Conservation (phyloP, 2,888 invertebrate genomes). For the Hyposoter dolosus region DNA sequence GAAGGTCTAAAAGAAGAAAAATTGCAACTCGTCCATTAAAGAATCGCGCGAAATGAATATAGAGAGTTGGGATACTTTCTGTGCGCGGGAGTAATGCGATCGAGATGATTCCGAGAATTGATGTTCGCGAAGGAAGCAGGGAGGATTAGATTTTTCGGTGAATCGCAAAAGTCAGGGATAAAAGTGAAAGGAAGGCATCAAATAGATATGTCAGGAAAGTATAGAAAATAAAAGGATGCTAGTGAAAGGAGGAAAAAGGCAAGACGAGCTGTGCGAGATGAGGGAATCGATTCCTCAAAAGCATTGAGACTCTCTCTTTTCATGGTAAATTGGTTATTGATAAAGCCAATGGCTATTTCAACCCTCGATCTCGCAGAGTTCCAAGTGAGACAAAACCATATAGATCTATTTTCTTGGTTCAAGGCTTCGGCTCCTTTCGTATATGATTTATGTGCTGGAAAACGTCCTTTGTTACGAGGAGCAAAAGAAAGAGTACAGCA, state of each 20-base stretch:
- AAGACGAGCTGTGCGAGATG: conserved; percentile 23
- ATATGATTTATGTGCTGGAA: background rate
- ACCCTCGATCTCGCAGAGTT: conserved; percentile 31
- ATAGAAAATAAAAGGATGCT: conserved; percentile 4
- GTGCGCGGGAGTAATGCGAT: background rate
- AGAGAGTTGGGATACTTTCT: conserved; percentile 11
- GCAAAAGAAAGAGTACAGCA: background rate
- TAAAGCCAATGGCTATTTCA: conserved; percentile 44
- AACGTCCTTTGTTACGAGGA: background rate
- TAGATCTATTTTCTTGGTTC: background rate
- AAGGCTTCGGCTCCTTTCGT: background rate
- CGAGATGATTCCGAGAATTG: conserved; percentile 5
- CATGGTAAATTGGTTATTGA: conserved; percentile 61
- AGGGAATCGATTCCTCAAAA: conserved; percentile 44
- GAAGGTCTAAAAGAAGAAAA: background rate
- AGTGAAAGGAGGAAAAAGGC: conserved; percentile 6
- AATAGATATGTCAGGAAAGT: background rate
- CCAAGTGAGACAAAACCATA: conserved; percentile 32
- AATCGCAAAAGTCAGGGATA: conserved; percentile 39
- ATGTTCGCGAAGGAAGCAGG: conserved; percentile 13
- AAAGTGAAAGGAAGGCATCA: background rate
- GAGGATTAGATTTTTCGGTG: conserved; percentile 57
- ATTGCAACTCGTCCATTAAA: conserved; percentile 3
- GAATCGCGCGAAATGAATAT: background rate
- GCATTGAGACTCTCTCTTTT: conserved; percentile 36